Evolutionary conservation across 2,888 invertebrate genomes (phyloP).

Genomic region (Meloe dianella): DNA sequence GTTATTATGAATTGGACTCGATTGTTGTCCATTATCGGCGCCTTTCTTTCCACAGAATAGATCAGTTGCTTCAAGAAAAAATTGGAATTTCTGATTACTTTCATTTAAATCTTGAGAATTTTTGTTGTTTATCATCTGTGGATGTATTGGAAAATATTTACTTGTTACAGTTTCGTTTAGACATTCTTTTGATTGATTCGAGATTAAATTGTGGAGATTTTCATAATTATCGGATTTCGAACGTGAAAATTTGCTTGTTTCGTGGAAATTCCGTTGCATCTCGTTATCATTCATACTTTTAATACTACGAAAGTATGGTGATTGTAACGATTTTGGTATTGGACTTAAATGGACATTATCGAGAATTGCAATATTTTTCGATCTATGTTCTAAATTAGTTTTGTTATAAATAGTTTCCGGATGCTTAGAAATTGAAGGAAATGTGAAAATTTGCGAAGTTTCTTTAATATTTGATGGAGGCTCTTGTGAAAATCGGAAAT

Average conservation of each 20-base stretch:
- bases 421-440: not conserved
- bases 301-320: not conserved
- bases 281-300: not conserved
- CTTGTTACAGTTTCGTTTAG: slow-evolving; percentile 6
- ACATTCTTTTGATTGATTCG: not conserved
- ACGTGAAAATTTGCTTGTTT: not conserved
- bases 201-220: not conserved
- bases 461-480: not conserved
- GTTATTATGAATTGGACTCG: not conserved
- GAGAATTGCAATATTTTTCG: not conserved
- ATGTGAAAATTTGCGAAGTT: not conserved
- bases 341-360: not conserved
- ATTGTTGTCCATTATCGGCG: not conserved
- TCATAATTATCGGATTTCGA: not conserved
- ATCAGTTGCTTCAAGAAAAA: not conserved
- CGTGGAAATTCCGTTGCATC: not conserved
- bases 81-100: not conserved
- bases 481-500: slow-evolving; percentile 11
- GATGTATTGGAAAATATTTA: not conserved
- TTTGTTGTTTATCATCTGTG: not conserved
- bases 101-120: not conserved
- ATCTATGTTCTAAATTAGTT: not conserved
- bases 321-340: not conserved
- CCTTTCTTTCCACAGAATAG: not conserved
- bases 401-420: not conserved